Evolutionary conservation across 1,140 invertebrate species (phyloP).

Genomic region (Nylanderia fulva): DNA sequence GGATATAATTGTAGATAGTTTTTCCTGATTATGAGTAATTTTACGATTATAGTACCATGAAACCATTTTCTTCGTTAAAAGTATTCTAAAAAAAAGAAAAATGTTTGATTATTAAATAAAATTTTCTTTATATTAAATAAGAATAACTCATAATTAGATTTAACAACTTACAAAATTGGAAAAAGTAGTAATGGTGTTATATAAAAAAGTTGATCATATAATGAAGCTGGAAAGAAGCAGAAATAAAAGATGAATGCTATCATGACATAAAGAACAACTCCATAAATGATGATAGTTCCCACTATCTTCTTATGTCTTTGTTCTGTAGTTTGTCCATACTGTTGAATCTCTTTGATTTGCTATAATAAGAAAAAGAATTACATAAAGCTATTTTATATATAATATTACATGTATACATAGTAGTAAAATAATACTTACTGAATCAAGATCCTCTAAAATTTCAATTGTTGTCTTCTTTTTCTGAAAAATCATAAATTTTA

Average conservation of each 20-base stretch:
- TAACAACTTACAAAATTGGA: slow-evolving; percentile 91
- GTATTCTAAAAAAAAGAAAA: slow-evolving; percentile 89
- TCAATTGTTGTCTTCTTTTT: slow-evolving; percentile 93
- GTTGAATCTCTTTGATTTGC: slow-evolving; percentile 93
- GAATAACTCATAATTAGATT: slow-evolving; percentile 33
- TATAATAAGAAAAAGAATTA: slow-evolving; percentile 80
- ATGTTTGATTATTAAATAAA: slow-evolving; percentile 31
- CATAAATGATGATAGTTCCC: slow-evolving; percentile 92
- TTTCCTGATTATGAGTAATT: slow-evolving; percentile 92
- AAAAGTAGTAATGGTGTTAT: slow-evolving; percentile 91
- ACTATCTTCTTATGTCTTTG: slow-evolving; percentile 92
- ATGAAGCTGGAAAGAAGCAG: slow-evolving; percentile 90
- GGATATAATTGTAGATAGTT: slow-evolving; percentile 90
- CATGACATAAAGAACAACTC: slow-evolving; percentile 92
- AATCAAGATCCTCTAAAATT: slow-evolving; percentile 91
- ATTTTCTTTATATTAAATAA: not conserved
- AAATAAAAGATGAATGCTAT: slow-evolving; percentile 92
- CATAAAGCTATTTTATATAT: slow-evolving; percentile 49
- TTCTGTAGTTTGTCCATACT: slow-evolving; percentile 92
- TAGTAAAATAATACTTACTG: slow-evolving; percentile 79
- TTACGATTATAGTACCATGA: slow-evolving; percentile 96
- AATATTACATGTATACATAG: slow-evolving; percentile 47
- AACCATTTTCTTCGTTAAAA: slow-evolving; percentile 91
- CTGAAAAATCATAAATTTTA: slow-evolving; percentile 86
- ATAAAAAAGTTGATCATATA: slow-evolving; percentile 90